phyloP scores from a whole-genome alignment of 2,888 invertebrate species.

The Philonicus albiceps region DNA sequence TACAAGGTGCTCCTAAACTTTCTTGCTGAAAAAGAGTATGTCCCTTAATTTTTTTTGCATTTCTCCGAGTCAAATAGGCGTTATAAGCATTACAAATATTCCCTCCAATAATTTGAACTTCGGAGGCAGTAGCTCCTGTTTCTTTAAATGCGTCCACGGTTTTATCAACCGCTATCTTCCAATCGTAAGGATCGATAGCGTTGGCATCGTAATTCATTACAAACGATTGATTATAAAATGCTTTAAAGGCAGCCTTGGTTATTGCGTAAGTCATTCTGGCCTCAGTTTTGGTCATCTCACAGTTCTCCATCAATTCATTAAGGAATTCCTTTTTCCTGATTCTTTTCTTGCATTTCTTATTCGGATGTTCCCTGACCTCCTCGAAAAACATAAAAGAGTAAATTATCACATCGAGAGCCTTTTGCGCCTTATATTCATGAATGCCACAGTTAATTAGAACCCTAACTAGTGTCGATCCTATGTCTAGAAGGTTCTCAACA shows the following conservation, averaged over 20 bases:
- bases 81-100: not conserved
- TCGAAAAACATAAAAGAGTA: conserved; percentile 10
- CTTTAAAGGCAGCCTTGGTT: not conserved
- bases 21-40: not conserved
- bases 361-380: not conserved
- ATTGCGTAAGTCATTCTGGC: conserved; percentile 11
- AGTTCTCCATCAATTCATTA: not conserved
- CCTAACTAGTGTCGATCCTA: not conserved
- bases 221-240: not conserved
- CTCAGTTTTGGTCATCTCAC: not conserved
- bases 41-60: not conserved
- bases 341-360: not conserved
- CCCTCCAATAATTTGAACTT: not conserved
- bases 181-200: not conserved
- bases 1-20: not conserved
- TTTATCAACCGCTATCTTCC: not conserved
- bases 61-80: not conserved
- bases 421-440: not conserved
- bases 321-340: not conserved
- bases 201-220: not conserved
- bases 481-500: not conserved
- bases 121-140: not conserved
- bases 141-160: not conserved
- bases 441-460: not conserved
- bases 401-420: not conserved